Base-by-base conservation (phyloP, 2,888 invertebrate genomes). In the Hipparchia sbordonii region DNA sequence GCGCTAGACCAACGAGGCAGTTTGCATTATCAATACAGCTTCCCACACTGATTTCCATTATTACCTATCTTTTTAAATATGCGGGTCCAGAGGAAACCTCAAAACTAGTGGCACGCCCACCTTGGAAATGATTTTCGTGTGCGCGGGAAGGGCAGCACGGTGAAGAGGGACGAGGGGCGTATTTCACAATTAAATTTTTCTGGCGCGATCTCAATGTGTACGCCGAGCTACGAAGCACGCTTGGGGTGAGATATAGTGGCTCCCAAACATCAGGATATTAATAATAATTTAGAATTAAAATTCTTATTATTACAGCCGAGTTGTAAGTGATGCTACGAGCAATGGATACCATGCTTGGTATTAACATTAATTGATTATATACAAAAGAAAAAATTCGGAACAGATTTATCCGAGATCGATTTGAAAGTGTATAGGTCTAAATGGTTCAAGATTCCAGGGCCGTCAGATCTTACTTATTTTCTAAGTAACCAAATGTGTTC, bases 111-210 rank as follows among this genome's bases (percentile, higher is more conserved):
- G 75, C 77, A 79, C 78, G 77, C 79, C 78, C 78, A 78, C 77
- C 72, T 78, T 69, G 75, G 75, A 76, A 77, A 77, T 80, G 78
- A 80, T 80, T 80, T 80, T 80, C 75, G 79, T 77, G 80, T 75
- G 76, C 72, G 71, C 61, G 76, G 77, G 78, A n/a, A 10, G 72
- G 65, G 65, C 6, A 39, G 59, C 9, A 33, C 39, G 59, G 59
- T 60, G 59, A 39, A 6, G 52, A 33, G 78, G 76, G 79, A 80
- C 79, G 80, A 83, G 78, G 80, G 82, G 79, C 86, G 89, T 90
- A 89, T 90, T 92, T 91, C 89, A 90, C 92, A 91, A 91, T 92
- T 91, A 91, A 91, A 90, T 91, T 92, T 92, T 92, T 92, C 90
- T 89, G 89, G 86, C 89, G 87, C 86, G 87, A 89, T 90, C 87